These are phyloP conservation scores for Loripinus fragilis DNA, from an alignment of 2,888 invertebrate genomes.

Conservation along the genomic window DNA sequence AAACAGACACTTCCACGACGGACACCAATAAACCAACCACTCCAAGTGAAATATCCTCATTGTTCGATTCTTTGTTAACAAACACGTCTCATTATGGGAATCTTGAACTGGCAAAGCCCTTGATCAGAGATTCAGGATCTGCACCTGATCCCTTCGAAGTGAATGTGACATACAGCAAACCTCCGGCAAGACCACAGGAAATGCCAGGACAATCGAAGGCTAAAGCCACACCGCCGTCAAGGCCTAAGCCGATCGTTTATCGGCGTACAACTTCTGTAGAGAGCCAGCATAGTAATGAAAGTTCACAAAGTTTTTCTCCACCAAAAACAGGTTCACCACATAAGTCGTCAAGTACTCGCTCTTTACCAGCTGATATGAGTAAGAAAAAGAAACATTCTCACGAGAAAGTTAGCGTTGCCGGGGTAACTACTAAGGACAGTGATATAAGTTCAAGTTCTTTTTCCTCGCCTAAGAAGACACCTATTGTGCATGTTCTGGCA, in stretches of 20 bases:
- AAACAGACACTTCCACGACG: constrained; percentile 36
- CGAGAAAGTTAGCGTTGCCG: constrained; percentile 30
- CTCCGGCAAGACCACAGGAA: constrained; percentile 35
- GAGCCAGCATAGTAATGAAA: constrained; percentile 52
- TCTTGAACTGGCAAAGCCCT: constrained; percentile 71
- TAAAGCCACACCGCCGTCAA: constrained; percentile 43
- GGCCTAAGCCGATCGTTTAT: constrained; percentile 62
- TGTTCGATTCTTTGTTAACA: constrained; percentile 74
- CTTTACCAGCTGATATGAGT: constrained; percentile 42
- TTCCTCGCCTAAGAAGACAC: neutral
- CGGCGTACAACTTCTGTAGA: constrained; percentile 54
- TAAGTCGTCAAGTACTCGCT: constrained; percentile 51
- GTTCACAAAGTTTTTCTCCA: constrained; percentile 53
- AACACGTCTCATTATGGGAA: constrained; percentile 66
- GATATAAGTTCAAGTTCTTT: neutral
- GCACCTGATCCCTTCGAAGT: constrained; percentile 76
- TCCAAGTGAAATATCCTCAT: constrained; percentile 59
- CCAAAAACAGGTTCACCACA: constrained; percentile 55
- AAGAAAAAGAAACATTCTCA: constrained; percentile 29
- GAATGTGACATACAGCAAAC: constrained; percentile 40
- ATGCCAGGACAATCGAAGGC: constrained; percentile 12
- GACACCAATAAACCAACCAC: constrained; percentile 39
- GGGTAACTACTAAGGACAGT: constrained; percentile 14
- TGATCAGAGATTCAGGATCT: constrained; percentile 60
- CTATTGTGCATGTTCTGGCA: neutral